A percentile compares a stretch with the other conserved stretches of the same genome.
These are phyloP conservation scores for Nymphalis io DNA, from an alignment of 1,140 invertebrate species.

Conservation along the genomic window DNA sequence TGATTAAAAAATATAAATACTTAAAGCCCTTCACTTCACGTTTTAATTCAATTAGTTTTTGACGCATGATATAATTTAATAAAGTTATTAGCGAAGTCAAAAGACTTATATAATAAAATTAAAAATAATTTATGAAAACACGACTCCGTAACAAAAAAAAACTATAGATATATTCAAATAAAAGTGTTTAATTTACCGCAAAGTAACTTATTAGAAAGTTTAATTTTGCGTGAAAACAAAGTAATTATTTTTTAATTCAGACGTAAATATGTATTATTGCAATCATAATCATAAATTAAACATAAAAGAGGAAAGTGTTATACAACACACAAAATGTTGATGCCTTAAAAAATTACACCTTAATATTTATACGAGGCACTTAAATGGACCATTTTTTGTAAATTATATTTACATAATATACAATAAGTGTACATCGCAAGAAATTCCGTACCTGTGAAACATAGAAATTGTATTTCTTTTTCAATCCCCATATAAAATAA, in stretches of 20 bases:
- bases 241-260: constrained; percentile 26
- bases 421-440: no score
- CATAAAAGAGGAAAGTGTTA: constrained; percentile 32
- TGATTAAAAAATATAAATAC: no score
- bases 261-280: constrained; percentile 6
- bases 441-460: no score
- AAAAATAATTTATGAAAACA: not conserved
- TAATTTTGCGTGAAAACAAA: constrained; percentile 27
- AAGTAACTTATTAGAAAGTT: constrained; percentile 30
- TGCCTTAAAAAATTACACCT: not conserved
- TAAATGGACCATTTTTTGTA: not conserved
- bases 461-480: no score
- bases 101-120: not conserved
- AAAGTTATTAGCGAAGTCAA: no score
- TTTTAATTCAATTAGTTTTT: no score
- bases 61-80: no score
- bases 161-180: not conserved
- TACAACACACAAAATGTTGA: constrained; percentile 22
- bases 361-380: not conserved
- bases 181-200: constrained; percentile 12
- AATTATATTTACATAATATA: no score
- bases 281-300: constrained; percentile 21
- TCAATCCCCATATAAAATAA: no score
- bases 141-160: not conserved
- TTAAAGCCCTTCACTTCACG: no score